These are phyloP conservation scores for Chlamydotis undulata DNA, from an alignment of 2,113 vertebrate species.

Conservation along the genomic window DNA sequence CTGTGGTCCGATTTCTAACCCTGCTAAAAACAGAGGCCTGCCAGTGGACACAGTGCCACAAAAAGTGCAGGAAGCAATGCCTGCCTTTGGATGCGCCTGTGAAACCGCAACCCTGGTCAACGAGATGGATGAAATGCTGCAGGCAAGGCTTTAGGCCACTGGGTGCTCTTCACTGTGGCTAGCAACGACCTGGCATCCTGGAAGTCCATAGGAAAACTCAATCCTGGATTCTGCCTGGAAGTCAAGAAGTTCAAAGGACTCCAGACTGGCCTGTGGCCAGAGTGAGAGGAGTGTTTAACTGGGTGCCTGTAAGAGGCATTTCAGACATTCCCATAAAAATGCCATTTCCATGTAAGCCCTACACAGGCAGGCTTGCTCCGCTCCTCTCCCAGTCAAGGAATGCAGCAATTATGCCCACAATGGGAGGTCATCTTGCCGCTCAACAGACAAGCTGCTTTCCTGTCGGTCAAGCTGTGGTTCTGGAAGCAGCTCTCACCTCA, in stretches of 20 bases:
- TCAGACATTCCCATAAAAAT: slow-evolving; percentile 64
- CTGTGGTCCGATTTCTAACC: slow-evolving; percentile 51
- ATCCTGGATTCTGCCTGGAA: neutral
- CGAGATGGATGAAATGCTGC: rapidly evolving
- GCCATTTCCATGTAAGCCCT: slow-evolving; percentile 56
- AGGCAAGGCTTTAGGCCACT: neutral
- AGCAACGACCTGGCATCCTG: neutral
- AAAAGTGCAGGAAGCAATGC: neutral
- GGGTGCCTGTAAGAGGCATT: slow-evolving; percentile 40
- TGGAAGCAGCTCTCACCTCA: neutral
- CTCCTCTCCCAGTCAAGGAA: slow-evolving; percentile 60
- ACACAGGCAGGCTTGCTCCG: neutral
- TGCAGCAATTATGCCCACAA: slow-evolving; percentile 39
- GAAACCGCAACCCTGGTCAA: neutral
- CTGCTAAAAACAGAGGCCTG: slow-evolving; percentile 54
- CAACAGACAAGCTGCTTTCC: neutral
- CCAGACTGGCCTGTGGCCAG: slow-evolving; percentile 23
- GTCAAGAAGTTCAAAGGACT: slow-evolving; percentile 22
- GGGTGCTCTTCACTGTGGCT: neutral
- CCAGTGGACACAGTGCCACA: slow-evolving; percentile 17
- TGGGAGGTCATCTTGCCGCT: neutral
- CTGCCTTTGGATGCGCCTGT: neutral
- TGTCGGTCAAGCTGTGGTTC: neutral
- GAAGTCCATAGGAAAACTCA: neutral
- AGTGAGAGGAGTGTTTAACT: neutral